phyloP scores from a whole-genome alignment of 64 coral and sea anemone species.

The Exaiptasia diaphana region DNA sequence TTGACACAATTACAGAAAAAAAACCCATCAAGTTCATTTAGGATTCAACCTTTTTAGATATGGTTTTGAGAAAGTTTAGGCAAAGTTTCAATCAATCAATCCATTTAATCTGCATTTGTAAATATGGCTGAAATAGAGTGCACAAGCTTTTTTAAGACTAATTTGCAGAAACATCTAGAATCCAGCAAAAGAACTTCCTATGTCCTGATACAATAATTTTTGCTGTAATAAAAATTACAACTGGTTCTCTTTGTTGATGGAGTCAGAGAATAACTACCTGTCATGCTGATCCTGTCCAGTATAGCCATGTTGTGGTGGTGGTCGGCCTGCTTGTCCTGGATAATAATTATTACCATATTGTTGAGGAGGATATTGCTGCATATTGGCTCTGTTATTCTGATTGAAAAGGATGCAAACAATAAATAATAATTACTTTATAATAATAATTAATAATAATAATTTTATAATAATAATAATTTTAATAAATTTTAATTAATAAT shows the following conservation, averaged over 20 bases:
- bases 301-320: slow-evolving; percentile 74
- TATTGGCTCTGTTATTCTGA: slow-evolving; percentile 23
- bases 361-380: slow-evolving; percentile 38
- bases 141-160: not conserved
- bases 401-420: not conserved
- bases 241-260: not conserved
- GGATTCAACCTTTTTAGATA: too few relatives aligned
- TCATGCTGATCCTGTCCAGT: slow-evolving; percentile 28
- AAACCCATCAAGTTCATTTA: too few relatives aligned
- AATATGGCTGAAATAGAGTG: not conserved
- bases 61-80: too few relatives aligned
- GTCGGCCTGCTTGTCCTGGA: slow-evolving; percentile 45
- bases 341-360: slow-evolving; percentile 63
- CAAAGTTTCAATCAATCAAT: too few relatives aligned
- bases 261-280: too few relatives aligned
- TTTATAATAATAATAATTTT: not conserved
- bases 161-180: not conserved
- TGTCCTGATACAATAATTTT: not conserved
- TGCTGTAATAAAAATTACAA: not conserved
- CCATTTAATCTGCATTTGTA: not conserved
- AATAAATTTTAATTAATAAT: not conserved
- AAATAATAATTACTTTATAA: not conserved
- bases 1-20: too few relatives aligned
- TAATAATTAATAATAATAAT: not conserved
- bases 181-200: not conserved